Percentiles rank a stretch among this genome's conserved stretches.
Conservation (phyloP, 2,797 vertebrate species). For the Rhinella marina region DNA sequence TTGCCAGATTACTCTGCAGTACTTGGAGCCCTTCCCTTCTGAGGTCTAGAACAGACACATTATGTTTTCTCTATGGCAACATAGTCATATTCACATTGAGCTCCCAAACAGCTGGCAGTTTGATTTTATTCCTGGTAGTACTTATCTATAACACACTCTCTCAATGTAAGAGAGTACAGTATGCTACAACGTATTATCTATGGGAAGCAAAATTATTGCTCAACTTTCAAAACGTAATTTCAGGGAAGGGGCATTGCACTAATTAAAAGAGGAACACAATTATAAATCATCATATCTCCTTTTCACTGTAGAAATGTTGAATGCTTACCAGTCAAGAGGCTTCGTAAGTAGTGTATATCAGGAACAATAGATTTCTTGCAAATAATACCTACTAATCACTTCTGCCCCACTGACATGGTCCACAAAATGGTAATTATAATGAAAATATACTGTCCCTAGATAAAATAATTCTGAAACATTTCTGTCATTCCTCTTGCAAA, state of each 20-base stretch:
- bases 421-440: neutral
- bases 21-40: neutral
- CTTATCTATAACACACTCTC: slow-evolving; percentile 9
- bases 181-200: slow-evolving; percentile 26
- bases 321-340: neutral
- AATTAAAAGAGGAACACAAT: neutral
- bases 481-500: too few species aligned
- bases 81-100: slow-evolving; percentile 5
- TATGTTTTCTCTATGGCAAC: neutral
- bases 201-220: slow-evolving; percentile 34
- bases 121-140: neutral
- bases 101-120: neutral
- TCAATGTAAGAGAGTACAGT: neutral
- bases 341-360: neutral
- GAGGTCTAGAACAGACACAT: slow-evolving; percentile 9
- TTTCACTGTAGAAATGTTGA: neutral
- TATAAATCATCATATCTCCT: slow-evolving; percentile 26
- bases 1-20: neutral
- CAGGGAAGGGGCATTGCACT: neutral
- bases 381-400: neutral
- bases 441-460: too few species aligned
- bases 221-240: slow-evolving; percentile 26
- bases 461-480: too few species aligned
- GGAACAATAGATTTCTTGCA: neutral
- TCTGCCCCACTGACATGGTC: neutral